phyloP scores from a whole-genome alignment of 1,140 invertebrate genomes.

The Pseudomyrmex sp. region DNA sequence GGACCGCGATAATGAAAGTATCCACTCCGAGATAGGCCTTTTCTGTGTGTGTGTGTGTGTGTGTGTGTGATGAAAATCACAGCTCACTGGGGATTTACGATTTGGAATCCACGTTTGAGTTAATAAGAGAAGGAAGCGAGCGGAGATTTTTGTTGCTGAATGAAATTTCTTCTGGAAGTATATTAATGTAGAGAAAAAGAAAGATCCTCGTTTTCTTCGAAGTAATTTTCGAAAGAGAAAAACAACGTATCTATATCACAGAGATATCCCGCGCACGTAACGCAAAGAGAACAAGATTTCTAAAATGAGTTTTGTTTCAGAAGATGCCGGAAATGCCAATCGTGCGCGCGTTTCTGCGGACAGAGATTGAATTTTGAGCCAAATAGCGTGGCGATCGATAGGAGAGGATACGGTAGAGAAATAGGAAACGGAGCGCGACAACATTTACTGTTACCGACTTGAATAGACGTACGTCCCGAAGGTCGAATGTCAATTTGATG shows the following conservation, averaged over 20 bases:
- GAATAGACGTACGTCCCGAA: neutral
- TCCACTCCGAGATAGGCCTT: neutral
- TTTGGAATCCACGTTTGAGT: neutral
- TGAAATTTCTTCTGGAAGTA: neutral
- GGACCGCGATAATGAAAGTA: neutral
- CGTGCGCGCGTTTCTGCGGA: neutral
- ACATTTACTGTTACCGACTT: neutral
- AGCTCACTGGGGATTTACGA: neutral
- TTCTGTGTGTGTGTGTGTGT: neutral
- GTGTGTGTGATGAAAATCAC: neutral
- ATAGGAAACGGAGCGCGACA: constrained; percentile 28
- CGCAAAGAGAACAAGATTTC: too few species aligned
- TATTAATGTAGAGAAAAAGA: neutral
- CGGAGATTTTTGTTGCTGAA: neutral
- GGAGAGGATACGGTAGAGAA: constrained; percentile 8
- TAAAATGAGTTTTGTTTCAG: neutral
- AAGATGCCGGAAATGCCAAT: constrained; percentile 13
- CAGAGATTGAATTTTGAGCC: constrained; percentile 40
- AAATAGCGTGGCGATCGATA: neutral
- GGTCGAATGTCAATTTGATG: constrained; percentile 12
- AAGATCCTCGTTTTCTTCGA: neutral
- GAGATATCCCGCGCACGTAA: neutral
- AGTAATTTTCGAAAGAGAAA: neutral
- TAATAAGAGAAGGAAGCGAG: neutral
- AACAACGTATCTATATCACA: neutral